phyloP scores from a whole-genome alignment of 2,797 vertebrate species.

The Pseudocheirus occidentalis region DNA sequence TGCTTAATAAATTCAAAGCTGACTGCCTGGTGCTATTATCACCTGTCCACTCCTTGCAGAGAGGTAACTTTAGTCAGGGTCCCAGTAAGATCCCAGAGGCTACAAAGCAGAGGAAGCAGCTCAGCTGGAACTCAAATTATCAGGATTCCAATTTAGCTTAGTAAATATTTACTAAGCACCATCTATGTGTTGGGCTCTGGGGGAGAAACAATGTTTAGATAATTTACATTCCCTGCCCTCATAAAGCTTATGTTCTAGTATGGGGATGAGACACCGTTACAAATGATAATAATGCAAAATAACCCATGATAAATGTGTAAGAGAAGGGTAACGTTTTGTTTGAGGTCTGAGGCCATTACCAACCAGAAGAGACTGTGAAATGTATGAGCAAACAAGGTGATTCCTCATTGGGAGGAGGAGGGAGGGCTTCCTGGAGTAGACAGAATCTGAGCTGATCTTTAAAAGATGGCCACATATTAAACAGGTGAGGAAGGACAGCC shows the following conservation, averaged over 20 bases:
- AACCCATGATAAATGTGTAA: neutral
- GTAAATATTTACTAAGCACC: neutral
- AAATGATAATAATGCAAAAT: neutral
- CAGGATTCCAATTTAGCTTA: neutral
- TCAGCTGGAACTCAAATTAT: neutral
- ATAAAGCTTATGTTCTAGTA: neutral
- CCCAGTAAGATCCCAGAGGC: neutral
- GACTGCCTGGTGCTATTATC: neutral
- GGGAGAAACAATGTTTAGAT: neutral
- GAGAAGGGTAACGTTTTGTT: neutral
- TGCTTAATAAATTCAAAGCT: neutral
- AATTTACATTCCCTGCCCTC: neutral
- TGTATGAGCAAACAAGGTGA: neutral
- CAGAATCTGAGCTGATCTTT: neutral
- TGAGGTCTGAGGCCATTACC: neutral
- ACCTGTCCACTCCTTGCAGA: neutral
- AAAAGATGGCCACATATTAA: neutral
- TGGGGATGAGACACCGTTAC: neutral
- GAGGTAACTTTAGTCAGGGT: neutral
- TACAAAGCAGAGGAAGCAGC: neutral
- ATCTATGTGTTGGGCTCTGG: neutral
- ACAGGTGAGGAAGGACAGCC: neutral
- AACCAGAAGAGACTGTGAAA: neutral
- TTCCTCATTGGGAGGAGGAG: neutral
- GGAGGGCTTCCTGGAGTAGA: neutral